Conservation (phyloP, 2,113 vertebrate species). For the Rhipidura dahli region DNA sequence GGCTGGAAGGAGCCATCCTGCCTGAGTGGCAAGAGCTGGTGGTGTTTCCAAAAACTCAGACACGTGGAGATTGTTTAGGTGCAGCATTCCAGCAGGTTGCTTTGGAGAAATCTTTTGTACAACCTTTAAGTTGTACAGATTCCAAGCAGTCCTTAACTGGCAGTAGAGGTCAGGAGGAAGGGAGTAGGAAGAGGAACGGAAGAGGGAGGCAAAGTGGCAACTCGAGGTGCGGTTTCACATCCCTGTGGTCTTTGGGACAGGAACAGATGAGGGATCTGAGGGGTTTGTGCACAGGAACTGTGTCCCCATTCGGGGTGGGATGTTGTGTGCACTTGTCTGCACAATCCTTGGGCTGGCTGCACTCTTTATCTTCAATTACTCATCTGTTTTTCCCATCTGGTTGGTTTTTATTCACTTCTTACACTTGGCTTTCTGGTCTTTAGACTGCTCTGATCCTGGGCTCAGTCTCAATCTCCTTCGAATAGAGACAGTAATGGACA, state of each 20-base stretch:
- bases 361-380: background rate
- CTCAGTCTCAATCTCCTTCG: slow-evolving; percentile 14
- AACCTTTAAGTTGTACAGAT: background rate
- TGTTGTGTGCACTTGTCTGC: rapidly evolving
- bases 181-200: background rate
- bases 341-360: background rate
- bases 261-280: background rate
- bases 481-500: slow-evolving; percentile 6
- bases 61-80: background rate
- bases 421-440: background rate
- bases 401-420: background rate
- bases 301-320: background rate
- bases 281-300: background rate
- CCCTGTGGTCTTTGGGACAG: background rate
- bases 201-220: background rate
- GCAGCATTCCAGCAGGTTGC: background rate
- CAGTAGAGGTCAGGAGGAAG: background rate
- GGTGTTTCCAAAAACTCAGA: background rate
- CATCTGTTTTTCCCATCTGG: background rate
- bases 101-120: no score
- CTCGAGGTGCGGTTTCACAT: background rate
- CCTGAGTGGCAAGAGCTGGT: background rate
- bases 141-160: background rate
- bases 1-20: background rate
- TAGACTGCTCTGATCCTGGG: background rate